phyloP scores from a whole-genome alignment of 2,888 invertebrate species.

The Cephus pulcher region DNA sequence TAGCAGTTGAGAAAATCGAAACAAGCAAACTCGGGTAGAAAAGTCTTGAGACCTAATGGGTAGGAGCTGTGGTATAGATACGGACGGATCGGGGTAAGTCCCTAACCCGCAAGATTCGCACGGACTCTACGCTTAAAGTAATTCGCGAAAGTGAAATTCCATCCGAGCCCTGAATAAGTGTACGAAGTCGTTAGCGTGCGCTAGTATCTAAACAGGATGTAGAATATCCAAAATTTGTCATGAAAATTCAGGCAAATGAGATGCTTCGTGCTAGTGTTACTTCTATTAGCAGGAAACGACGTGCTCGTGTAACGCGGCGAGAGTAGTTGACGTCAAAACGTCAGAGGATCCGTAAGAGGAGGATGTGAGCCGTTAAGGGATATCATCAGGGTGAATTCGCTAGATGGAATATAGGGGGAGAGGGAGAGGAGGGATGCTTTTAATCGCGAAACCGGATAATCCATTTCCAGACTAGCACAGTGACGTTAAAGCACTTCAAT shows the following conservation, averaged over 20 bases:
- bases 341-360: background rate
- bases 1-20: background rate
- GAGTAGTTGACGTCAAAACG: background rate
- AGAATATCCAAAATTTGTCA: background rate
- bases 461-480: constrained; percentile 10
- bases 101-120: background rate
- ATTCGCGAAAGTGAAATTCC: background rate
- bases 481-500: constrained; percentile 14
- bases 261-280: background rate
- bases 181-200: background rate
- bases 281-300: background rate
- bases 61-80: background rate
- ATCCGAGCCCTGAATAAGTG: background rate
- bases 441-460: constrained; percentile 17
- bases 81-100: background rate
- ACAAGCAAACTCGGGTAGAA: background rate
- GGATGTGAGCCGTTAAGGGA: background rate
- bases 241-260: background rate
- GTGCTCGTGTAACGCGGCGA: background rate
- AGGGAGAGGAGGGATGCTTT: background rate
- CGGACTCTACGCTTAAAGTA: background rate
- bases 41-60: background rate
- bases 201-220: background rate
- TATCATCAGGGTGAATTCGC: background rate
- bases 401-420: background rate